These are phyloP conservation scores for Orchesella flavescens DNA, from an alignment of 2,888 invertebrate species.

Conservation along the genomic window DNA sequence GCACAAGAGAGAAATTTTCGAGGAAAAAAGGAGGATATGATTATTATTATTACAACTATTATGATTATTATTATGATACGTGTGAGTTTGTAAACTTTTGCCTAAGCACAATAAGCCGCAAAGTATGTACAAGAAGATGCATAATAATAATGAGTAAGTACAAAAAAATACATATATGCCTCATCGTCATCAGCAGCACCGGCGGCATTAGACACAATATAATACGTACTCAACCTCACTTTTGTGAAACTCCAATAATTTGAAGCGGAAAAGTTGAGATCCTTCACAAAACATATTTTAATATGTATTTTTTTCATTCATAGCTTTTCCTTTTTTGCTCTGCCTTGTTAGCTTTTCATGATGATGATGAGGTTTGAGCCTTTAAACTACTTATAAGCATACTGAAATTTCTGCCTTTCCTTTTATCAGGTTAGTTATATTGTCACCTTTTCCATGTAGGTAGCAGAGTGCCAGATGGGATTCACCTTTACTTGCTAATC, in stretches of 20 bases:
- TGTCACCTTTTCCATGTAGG: not conserved
- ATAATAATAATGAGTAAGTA: too few relatives aligned
- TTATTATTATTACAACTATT: constrained; percentile 35
- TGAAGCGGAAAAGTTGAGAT: constrained; percentile 32
- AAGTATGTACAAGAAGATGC: not conserved
- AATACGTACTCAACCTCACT: not conserved
- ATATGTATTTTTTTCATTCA: constrained; percentile 6
- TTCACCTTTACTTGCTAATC: constrained; percentile 42
- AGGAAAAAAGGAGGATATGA: constrained; percentile 31
- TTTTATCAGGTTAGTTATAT: not conserved
- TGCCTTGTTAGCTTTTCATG: constrained; percentile 50
- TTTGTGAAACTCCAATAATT: constrained; percentile 18
- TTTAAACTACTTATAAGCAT: constrained; percentile 36
- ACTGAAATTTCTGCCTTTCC: constrained; percentile 29
- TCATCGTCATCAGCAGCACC: not conserved
- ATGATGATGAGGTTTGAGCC: constrained; percentile 31
- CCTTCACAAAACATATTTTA: constrained; percentile 31
- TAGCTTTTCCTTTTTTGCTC: constrained; percentile 26
- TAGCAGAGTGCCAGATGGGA: constrained; percentile 40
- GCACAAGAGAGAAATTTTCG: not conserved
- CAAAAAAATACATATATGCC: not conserved
- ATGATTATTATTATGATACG: constrained; percentile 41
- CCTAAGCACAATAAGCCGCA: constrained; percentile 25
- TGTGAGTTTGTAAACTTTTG: constrained; percentile 28
- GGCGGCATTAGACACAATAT: constrained; percentile 20